Percentiles rank a stretch among this genome's conserved stretches.
phyloP scores from a whole-genome alignment of 2,113 vertebrate species.

The Climacteris rufus region DNA sequence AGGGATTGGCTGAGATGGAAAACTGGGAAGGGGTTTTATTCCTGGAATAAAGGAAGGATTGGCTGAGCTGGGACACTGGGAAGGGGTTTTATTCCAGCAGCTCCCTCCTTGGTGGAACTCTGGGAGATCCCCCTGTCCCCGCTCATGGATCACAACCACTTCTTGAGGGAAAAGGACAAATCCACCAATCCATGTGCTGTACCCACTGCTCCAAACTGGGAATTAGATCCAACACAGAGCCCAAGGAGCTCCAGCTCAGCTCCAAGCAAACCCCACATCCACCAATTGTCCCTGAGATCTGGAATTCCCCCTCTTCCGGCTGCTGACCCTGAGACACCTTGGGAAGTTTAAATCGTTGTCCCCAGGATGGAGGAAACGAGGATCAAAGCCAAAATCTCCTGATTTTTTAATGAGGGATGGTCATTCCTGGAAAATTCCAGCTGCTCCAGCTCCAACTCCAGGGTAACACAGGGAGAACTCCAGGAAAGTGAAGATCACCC shows the following conservation, averaged over 20 bases:
- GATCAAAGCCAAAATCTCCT: background rate
- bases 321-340: background rate
- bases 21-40: no score
- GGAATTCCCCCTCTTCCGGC: background rate
- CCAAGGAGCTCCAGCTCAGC: background rate
- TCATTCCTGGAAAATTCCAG: background rate
- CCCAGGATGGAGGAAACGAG: background rate
- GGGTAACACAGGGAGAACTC: background rate
- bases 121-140: background rate
- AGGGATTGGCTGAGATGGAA: no score
- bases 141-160: background rate
- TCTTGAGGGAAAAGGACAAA: background rate
- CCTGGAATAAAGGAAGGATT: no score
- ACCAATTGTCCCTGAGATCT: background rate
- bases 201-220: rapidly evolving
- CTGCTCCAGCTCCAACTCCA: background rate
- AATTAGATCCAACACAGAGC: rapidly evolving
- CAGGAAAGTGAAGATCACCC: background rate
- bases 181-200: rapidly evolving
- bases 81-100: background rate
- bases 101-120: background rate
- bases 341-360: background rate
- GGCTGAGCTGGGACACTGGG: background rate
- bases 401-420: background rate
- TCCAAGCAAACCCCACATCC: background rate